Evolutionary conservation across 1,140 invertebrate genomes (phyloP).

Genomic region (Onthophagus taurus): DNA sequence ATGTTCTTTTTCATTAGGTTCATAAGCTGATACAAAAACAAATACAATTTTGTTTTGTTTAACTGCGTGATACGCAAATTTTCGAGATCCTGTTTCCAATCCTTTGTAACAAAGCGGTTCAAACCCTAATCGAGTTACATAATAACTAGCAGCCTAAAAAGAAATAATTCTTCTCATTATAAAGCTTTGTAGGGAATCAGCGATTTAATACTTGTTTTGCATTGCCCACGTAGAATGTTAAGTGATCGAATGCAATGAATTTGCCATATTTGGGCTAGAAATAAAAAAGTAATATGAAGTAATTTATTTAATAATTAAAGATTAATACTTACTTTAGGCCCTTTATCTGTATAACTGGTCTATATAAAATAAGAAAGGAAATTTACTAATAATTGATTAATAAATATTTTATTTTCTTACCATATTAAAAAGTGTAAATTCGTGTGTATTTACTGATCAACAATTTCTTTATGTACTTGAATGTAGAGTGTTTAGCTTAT

Average conservation of each 20-base stretch:
- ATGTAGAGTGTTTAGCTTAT: too few species aligned
- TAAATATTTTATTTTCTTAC: too few species aligned
- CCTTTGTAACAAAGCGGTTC: constrained; percentile 87
- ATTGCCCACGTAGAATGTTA: constrained; percentile 96
- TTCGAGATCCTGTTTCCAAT: constrained; percentile 85
- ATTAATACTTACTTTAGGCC: constrained; percentile 55
- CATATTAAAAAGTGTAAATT: too few species aligned
- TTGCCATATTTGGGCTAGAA: constrained; percentile 69
- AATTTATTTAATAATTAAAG: too few species aligned
- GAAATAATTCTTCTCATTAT: too few species aligned
- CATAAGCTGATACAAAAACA: constrained; percentile 84
- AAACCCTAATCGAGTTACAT: constrained; percentile 87
- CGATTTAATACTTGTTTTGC: constrained; percentile 80
- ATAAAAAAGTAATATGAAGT: too few species aligned
- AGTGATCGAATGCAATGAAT: constrained; percentile 85
- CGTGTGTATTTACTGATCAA: too few species aligned
- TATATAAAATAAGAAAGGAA: constrained; percentile 47
- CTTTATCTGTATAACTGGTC: constrained; percentile 84
- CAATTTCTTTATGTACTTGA: too few species aligned
- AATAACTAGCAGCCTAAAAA: constrained; percentile 86
- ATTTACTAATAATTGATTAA: too few species aligned
- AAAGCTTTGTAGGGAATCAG: too few species aligned
- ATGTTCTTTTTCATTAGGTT: constrained; percentile 67
- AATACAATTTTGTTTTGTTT: constrained; percentile 91
- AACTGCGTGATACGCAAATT: constrained; percentile 77